Base-by-base conservation (phyloP, 2,888 invertebrate genomes). In the Heliconius sara region DNA sequence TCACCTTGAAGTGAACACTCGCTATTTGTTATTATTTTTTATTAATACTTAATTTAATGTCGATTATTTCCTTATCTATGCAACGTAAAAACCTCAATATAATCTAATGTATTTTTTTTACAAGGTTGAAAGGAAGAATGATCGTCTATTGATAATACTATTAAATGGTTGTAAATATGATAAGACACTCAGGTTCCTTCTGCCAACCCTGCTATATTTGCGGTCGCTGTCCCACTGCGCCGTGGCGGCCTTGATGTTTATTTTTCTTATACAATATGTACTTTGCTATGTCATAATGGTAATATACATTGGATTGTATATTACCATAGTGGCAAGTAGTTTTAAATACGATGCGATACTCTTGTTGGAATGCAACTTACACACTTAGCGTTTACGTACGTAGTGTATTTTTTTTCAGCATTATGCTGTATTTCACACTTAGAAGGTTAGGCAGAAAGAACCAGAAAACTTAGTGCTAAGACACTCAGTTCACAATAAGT, bases 361-460 rank as follows among this genome's bases (percentile, higher is more conserved):
- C 72, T 72, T 72, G 57, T 72, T 72, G 72, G 57, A 57, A 72
- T 72, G 72, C 72, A 57, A 34, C 72, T n/a, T 34, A 34, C n/a
- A 57, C 72, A 16, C 57, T 30, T n/a, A 1, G 34, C 13, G n/a
- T 57, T 57, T 57, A 72, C 72, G 34, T 57, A 9, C 9, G 34
- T 34, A 34, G 34, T 9, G 34, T 1, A 9, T 27, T 27, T 27
- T 27, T 27, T 27, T 27, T 27, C 27, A 27, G 27, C 27, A 27
- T 27, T 27, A 27, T 27, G 27, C 27, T 27, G 27, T 27, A 27
- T 27, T 27, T 27, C 27, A 27, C 27, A 27, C 27, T 27, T 27
- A 27, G 27, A 2, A 27, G 27, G 2, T 1, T 27, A 27, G 27
- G 27, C 2, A 27, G 27, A 27, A 27, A 27, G 2, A 27, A 27